Evolutionary conservation across 2,797 vertebrate species (phyloP).

Genomic region (Enteromius mattozi): DNA sequence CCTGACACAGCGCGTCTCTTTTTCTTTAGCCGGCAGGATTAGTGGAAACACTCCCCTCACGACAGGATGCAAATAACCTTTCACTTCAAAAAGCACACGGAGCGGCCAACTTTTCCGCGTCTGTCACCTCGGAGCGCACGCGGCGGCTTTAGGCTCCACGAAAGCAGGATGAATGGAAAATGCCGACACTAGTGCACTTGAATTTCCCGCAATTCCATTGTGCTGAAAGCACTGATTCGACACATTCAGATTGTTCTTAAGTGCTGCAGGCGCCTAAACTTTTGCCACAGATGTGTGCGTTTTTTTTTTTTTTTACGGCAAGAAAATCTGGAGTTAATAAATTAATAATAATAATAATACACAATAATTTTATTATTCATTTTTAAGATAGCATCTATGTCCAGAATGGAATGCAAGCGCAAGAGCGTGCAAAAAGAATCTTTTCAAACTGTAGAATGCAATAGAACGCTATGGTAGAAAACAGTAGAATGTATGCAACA

Average conservation of each 20-base stretch:
- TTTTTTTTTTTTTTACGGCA: background rate
- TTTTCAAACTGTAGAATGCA: background rate
- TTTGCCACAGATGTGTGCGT: background rate
- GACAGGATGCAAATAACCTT: conserved; percentile 59
- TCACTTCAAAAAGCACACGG: conserved; percentile 45
- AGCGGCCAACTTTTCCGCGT: conserved; percentile 10
- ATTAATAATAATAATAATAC: background rate
- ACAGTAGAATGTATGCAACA: background rate
- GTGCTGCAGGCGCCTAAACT: conserved; percentile 35
- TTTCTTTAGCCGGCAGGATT: conserved; percentile 53
- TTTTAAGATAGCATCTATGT: conserved; percentile 24
- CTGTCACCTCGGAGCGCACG: conserved; percentile 15
- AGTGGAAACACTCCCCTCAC: conserved; percentile 48
- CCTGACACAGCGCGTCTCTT: conserved; percentile 58
- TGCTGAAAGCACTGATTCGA: conserved; percentile 34
- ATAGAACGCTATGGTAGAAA: background rate
- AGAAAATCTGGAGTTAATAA: background rate
- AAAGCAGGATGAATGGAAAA: conserved; percentile 33
- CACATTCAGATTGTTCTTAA: conserved; percentile 30
- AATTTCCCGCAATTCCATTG: conserved; percentile 21
- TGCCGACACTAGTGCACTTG: conserved; percentile 35
- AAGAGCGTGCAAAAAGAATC: background rate
- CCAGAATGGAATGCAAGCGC: background rate
- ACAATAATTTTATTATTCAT: background rate
- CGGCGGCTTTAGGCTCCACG: conserved; percentile 2